A percentile compares a stretch with the other conserved stretches of the same genome.
Evolutionary conservation across 2,888 invertebrate species (phyloP).

Genomic region (Lasioglossum marginatum): DNA sequence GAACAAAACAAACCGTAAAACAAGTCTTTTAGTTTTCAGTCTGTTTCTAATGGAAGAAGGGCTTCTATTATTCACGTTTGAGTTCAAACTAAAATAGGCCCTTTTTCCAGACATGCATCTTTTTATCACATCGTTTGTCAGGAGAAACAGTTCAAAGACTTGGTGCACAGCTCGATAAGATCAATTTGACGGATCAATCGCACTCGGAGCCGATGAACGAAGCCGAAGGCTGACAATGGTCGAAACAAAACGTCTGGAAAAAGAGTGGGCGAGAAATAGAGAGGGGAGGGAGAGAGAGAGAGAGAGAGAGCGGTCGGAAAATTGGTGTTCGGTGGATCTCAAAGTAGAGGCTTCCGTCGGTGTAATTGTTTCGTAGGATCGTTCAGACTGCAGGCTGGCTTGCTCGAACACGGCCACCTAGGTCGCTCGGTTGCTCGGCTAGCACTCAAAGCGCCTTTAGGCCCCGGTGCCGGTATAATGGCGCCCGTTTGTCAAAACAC

Average conservation of each 20-base stretch:
- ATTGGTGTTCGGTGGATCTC: slow-evolving; percentile 39
- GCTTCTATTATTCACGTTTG: no score
- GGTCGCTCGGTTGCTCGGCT: slow-evolving; percentile 75
- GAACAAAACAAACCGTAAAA: no score
- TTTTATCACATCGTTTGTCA: no score
- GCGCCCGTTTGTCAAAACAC: slow-evolving; percentile 84
- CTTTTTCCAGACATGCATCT: no score
- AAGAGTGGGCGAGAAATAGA: neutral
- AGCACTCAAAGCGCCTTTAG: slow-evolving; percentile 71
- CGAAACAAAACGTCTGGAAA: neutral
- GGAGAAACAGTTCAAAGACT: neutral
- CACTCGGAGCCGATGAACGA: neutral
- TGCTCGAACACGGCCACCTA: slow-evolving; percentile 77
- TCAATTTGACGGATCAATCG: neutral
- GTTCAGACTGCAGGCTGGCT: slow-evolving; percentile 43
- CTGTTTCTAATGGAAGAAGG: no score
- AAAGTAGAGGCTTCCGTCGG: slow-evolving; percentile 65
- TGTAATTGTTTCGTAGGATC: slow-evolving; percentile 75
- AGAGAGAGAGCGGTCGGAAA: slow-evolving; percentile 20
- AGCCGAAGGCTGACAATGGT: no score
- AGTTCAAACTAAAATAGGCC: no score
- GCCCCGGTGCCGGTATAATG: slow-evolving; percentile 78
- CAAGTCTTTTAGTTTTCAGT: no score
- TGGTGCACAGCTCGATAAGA: neutral
- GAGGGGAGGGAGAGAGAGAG: neutral